These are phyloP conservation scores for Pachycephus smyrnensis DNA, from an alignment of 2,888 invertebrate genomes.

Conservation along the genomic window DNA sequence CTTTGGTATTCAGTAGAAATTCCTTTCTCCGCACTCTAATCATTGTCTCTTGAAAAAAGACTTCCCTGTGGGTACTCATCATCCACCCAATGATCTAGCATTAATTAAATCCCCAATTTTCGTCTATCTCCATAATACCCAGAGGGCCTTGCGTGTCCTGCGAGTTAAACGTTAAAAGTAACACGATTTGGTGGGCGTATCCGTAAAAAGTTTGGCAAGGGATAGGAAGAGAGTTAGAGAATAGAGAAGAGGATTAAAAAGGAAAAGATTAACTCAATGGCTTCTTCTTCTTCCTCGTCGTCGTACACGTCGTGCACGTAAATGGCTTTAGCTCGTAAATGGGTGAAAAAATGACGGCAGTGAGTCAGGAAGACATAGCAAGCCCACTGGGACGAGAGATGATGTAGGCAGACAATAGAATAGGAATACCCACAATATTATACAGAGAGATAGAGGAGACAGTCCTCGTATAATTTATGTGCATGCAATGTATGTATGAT, in stretches of 20 bases:
- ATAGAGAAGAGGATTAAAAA: not conserved
- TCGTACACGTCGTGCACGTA: constrained; percentile 1
- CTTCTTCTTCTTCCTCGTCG: constrained; percentile 6
- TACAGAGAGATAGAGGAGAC: not conserved
- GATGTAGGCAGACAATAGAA: constrained; percentile 58
- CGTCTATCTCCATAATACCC: not conserved
- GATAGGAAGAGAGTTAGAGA: not conserved
- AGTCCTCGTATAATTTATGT: constrained; percentile 34
- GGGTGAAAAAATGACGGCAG: constrained; percentile 34
- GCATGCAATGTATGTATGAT: constrained; percentile 34
- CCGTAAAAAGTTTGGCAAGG: constrained; percentile 13
- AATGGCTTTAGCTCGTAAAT: constrained; percentile 23
- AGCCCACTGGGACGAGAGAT: constrained; percentile 16
- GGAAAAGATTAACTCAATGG: not conserved
- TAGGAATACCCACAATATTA: constrained; percentile 34
- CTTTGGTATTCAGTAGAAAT: not conserved
- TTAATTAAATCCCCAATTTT: not conserved
- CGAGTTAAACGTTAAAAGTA: not conserved
- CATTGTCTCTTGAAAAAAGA: not conserved
- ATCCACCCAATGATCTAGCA: not conserved
- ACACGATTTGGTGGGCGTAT: constrained; percentile 13
- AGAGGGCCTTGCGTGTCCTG: not conserved
- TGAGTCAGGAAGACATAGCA: constrained; percentile 32
- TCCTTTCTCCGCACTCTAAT: not conserved
- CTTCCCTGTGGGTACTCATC: not conserved